These are phyloP conservation scores for Alauda arvensis DNA, from an alignment of 2,797 vertebrate species.

Conservation along the genomic window DNA sequence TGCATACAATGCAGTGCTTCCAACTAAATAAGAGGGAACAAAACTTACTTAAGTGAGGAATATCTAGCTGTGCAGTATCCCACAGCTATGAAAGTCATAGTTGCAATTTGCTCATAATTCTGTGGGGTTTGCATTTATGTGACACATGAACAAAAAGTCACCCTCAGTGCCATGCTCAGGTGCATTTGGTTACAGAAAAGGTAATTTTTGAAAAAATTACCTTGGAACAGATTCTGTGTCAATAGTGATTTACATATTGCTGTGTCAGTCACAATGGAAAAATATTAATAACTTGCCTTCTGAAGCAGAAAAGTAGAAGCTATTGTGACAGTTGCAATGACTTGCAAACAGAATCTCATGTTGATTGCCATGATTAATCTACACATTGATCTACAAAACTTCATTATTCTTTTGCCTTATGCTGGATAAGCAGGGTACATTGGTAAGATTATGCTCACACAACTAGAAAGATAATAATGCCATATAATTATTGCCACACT, in stretches of 20 bases:
- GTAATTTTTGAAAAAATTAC: no score
- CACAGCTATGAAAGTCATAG: background rate
- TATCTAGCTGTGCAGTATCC: background rate
- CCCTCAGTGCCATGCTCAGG: no score
- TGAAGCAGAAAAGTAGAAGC: background rate
- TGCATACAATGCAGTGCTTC: background rate
- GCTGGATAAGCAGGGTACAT: background rate
- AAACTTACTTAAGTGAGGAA: background rate
- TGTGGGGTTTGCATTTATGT: background rate
- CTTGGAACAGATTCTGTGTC: background rate
- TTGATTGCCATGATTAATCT: background rate
- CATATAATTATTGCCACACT: background rate
- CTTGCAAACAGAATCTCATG: background rate
- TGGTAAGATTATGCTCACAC: background rate
- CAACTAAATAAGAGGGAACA: background rate
- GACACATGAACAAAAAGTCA: background rate
- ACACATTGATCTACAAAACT: background rate
- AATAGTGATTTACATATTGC: background rate
- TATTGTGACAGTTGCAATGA: background rate
- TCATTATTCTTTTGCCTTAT: background rate
- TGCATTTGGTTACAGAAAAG: background rate
- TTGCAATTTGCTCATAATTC: background rate
- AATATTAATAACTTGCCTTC: background rate
- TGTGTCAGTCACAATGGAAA: background rate
- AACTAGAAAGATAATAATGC: background rate